phyloP scores from a whole-genome alignment of 2,888 invertebrate genomes.

The Andrena hattorfiana region DNA sequence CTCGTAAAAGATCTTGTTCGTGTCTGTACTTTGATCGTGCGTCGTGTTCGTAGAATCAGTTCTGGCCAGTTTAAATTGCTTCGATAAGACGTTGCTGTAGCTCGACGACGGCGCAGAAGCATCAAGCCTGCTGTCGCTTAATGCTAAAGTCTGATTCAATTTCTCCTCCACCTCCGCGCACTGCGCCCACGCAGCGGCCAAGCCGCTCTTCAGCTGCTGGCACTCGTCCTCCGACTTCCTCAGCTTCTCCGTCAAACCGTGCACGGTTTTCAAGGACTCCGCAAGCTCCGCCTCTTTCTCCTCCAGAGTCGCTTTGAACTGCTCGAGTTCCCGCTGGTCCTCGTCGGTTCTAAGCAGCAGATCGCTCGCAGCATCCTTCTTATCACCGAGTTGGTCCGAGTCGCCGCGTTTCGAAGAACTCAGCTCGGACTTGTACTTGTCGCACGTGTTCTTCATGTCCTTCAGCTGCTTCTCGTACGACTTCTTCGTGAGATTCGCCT shows the following conservation, averaged over 20 bases:
- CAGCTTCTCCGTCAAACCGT: slow-evolving; percentile 69
- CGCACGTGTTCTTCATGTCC: slow-evolving; percentile 81
- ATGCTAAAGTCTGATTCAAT: slow-evolving; percentile 75
- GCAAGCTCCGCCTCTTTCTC: slow-evolving; percentile 71
- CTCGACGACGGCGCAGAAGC: slow-evolving; percentile 53
- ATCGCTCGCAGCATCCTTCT: slow-evolving; percentile 22
- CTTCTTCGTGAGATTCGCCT: slow-evolving; percentile 77
- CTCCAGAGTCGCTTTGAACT: slow-evolving; percentile 67
- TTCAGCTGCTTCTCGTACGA: slow-evolving; percentile 83
- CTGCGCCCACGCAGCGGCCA: slow-evolving; percentile 81
- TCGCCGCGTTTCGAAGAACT: slow-evolving; percentile 51
- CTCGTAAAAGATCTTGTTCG: slow-evolving; percentile 18
- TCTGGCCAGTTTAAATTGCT: slow-evolving; percentile 24
- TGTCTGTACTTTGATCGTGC: slow-evolving; percentile 26
- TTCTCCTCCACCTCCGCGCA: slow-evolving; percentile 80
- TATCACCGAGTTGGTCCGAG: not conserved
- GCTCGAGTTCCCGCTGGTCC: slow-evolving; percentile 72
- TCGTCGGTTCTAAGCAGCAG: slow-evolving; percentile 40
- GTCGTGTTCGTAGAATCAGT: slow-evolving; percentile 27
- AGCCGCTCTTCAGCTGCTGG: slow-evolving; percentile 77
- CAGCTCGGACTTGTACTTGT: slow-evolving; percentile 77
- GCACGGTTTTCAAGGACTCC: slow-evolving; percentile 68
- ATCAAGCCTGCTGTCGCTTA: slow-evolving; percentile 71
- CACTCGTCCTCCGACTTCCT: slow-evolving; percentile 75
- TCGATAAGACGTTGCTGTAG: slow-evolving; percentile 28